Base-by-base conservation (phyloP, 2,113 vertebrate genomes). In the Oncorhynchus clarkii region DNA sequence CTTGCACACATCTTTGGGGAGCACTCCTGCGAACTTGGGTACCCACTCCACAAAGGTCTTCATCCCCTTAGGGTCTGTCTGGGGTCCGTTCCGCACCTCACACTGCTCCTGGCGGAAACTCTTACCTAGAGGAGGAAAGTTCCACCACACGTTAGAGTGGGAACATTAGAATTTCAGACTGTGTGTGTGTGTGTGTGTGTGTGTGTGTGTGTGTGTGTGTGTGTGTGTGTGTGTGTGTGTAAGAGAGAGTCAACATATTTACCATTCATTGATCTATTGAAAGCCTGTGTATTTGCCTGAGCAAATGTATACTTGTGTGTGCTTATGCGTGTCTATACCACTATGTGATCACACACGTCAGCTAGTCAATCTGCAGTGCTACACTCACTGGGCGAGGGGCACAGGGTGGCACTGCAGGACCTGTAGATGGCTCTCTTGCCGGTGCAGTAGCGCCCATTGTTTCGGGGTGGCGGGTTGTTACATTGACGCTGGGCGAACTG, bases 11-110 rank as follows among this genome's bases (percentile, higher is more conserved):
- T 99, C 98, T 77, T 94, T 96, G 0, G 96, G 95, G 64, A 97
- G 94, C 4, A 99, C 92, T 1, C 97, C 97, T 2, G 97, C 97
- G 0, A 96, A 99, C 81, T 99, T 99, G 1, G 98, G 97, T 49
- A 98, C 94, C 98, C 98, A 99, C 81, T 99, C 96, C 64, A 99
- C 96, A 62, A 96, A 97, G 0, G 97, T 98, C 92, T 98, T 99
- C 73, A 96, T 91, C 54, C 97, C 97, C 84, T 99, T 99, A 14
- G 96, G 90, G n/a, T 99, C 97, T 1, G 96, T 95, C 78, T 99
- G 98, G 71, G 95, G 96, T 1, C 97, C 98, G 20, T 99, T 98
- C 59, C 96, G 95, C 72, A 95, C 93, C 81, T 97, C 97, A 78
- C 98, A 99, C 71, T 99, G 98, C 87, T 99, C 96, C 77, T 96